phyloP scores from a whole-genome alignment of 1,140 invertebrate species.

The Bombus picipes region DNA sequence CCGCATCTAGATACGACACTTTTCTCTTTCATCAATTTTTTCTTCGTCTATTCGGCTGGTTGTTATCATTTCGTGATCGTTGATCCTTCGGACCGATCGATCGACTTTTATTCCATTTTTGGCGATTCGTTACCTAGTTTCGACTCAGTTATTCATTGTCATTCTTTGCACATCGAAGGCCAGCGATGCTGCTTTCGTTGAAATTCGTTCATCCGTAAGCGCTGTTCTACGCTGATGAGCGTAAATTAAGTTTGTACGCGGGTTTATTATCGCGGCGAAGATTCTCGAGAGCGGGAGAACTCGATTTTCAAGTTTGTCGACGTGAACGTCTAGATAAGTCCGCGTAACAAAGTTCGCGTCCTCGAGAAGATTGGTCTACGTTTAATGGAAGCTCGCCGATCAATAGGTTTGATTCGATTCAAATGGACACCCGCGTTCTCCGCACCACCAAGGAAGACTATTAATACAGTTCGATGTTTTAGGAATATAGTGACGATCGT shows the following conservation, averaged over 20 bases:
- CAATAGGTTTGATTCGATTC: constrained; percentile 17
- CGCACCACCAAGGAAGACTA: background rate
- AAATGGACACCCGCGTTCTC: background rate
- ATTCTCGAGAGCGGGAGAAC: background rate
- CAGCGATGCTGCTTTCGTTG: background rate
- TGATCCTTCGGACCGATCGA: too few relatives aligned
- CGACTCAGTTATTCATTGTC: background rate
- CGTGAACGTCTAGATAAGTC: background rate
- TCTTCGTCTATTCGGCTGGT: background rate
- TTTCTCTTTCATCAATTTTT: background rate
- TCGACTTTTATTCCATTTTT: too few relatives aligned
- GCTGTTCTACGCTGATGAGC: background rate
- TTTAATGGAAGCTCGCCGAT: constrained; percentile 7
- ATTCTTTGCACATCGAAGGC: background rate
- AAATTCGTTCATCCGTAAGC: background rate
- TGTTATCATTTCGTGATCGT: background rate
- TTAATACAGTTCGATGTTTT: background rate
- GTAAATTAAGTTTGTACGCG: constrained; percentile 15
- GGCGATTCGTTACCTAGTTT: background rate
- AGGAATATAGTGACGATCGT: background rate
- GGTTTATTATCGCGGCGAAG: background rate
- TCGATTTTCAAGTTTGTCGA: background rate
- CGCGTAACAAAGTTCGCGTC: background rate
- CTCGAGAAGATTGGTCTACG: constrained; percentile 2
- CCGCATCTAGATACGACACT: background rate